Evolutionary conservation across 2,113 vertebrate species (phyloP).

Genomic region (Chaetodon trifascialis): DNA sequence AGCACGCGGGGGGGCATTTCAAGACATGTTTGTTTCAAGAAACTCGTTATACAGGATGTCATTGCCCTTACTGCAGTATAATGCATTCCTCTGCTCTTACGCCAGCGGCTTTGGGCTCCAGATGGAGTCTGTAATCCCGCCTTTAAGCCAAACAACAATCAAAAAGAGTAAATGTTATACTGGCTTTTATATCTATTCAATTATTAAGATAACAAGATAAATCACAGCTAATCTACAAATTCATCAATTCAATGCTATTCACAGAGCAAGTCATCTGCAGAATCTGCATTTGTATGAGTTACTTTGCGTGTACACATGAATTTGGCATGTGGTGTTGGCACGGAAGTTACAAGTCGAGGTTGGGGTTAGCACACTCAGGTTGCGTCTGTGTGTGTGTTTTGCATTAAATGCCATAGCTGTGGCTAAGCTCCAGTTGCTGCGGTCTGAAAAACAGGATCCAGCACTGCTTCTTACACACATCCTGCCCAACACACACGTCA

Average conservation of each 20-base stretch:
- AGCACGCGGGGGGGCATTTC: constrained; percentile 29
- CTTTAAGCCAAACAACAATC: constrained; percentile 22
- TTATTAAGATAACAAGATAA: constrained; percentile 16
- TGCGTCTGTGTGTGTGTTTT: constrained; percentile 56
- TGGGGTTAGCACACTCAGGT: constrained; percentile 50
- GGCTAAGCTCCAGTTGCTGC: constrained; percentile 72
- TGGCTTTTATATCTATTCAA: not conserved
- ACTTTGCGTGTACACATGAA: constrained; percentile 1
- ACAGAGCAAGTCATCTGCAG: not conserved
- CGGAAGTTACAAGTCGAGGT: constrained; percentile 53
- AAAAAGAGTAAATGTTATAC: constrained; percentile 19
- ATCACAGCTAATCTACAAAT: constrained; percentile 8
- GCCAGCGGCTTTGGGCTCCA: constrained; percentile 11
- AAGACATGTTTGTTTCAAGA: constrained; percentile 40
- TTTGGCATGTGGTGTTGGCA: constrained; percentile 33
- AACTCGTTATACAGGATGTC: constrained; percentile 66
- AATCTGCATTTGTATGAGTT: constrained; percentile 6
- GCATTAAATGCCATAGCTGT: constrained; percentile 68
- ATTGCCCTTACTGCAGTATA: constrained; percentile 16
- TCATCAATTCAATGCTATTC: constrained; percentile 1
- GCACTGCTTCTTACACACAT: constrained; percentile 81
- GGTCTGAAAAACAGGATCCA: constrained; percentile 83
- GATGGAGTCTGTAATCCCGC: constrained; percentile 14
- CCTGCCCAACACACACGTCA: constrained; percentile 80
- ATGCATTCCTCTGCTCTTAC: constrained; percentile 53